phyloP scores from a whole-genome alignment of 2,113 vertebrate species.

The Dicrurus megarhynchus region DNA sequence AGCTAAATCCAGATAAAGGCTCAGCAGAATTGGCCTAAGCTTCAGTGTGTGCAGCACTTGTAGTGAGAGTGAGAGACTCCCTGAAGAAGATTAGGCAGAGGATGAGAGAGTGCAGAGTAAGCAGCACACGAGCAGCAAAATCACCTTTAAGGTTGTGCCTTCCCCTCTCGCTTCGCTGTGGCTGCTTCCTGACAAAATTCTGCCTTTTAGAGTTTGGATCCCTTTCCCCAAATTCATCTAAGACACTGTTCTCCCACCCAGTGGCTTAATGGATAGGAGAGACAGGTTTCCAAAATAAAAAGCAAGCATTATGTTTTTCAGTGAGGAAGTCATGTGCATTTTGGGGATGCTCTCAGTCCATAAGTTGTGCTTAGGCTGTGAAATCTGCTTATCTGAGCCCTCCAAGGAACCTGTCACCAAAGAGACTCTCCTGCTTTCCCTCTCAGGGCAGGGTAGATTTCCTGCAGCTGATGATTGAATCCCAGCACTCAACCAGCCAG shows the following conservation, averaged over 20 bases:
- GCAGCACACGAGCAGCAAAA: neutral
- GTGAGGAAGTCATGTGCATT: neutral
- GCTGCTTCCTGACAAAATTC: neutral
- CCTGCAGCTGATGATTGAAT: conserved; percentile 85
- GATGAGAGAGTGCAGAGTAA: neutral
- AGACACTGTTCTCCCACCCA: neutral
- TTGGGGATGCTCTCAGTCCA: neutral
- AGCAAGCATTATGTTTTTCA: rapidly evolving
- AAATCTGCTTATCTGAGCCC: neutral
- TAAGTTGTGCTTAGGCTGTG: neutral
- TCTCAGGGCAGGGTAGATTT: conserved; percentile 81
- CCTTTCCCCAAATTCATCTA: neutral
- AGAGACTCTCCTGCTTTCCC: neutral
- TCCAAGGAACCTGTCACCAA: neutral
- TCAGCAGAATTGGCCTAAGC: neutral
- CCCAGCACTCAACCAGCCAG: conserved; percentile 54
- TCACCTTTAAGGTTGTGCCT: neutral
- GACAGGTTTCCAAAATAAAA: neutral
- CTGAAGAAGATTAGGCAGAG: neutral
- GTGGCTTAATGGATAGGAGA: neutral
- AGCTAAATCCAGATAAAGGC: neutral
- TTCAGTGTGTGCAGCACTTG: neutral
- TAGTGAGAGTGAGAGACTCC: neutral
- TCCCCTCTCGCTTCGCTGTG: neutral
- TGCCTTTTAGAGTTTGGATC: neutral